Evolutionary conservation across 2,797 vertebrate species (phyloP).

Genomic region (Nannoperca obscura): DNA sequence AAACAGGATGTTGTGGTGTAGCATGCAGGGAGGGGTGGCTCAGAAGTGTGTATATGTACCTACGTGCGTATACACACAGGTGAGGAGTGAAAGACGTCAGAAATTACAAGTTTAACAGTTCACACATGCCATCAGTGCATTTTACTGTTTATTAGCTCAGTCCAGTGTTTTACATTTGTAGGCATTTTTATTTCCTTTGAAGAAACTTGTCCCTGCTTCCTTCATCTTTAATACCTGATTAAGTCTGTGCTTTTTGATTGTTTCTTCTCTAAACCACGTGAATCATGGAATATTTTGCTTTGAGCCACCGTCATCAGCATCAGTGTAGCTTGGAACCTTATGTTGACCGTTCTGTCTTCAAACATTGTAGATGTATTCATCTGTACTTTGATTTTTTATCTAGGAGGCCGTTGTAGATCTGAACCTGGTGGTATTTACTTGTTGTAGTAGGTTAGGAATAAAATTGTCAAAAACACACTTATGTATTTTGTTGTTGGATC

Average conservation of each 20-base stretch:
- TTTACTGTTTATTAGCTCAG: neutral
- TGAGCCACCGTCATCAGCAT: neutral
- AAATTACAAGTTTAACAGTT: neutral
- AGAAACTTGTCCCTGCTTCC: neutral
- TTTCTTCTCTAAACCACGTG: neutral
- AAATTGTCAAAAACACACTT: neutral
- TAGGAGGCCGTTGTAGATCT: neutral
- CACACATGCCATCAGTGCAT: no score
- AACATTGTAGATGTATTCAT: neutral
- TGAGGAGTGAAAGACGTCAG: neutral
- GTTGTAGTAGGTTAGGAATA: neutral
- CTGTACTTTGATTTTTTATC: neutral
- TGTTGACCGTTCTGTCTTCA: neutral
- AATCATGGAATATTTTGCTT: neutral
- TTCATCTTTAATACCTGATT: neutral
- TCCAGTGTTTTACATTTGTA: neutral
- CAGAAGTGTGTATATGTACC: neutral
- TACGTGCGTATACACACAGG: neutral
- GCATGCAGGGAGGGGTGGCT: constrained; percentile 5
- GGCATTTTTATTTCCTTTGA: neutral
- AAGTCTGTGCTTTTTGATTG: neutral
- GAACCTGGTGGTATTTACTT: neutral
- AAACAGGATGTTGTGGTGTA: constrained; percentile 74
- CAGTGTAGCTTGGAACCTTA: neutral
- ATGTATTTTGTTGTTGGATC: neutral